Evolutionary conservation across 1,140 invertebrate genomes (phyloP), one percentile per base, ranked within the genome.

Genomic region (Philotrypesis tridentata): DNA sequence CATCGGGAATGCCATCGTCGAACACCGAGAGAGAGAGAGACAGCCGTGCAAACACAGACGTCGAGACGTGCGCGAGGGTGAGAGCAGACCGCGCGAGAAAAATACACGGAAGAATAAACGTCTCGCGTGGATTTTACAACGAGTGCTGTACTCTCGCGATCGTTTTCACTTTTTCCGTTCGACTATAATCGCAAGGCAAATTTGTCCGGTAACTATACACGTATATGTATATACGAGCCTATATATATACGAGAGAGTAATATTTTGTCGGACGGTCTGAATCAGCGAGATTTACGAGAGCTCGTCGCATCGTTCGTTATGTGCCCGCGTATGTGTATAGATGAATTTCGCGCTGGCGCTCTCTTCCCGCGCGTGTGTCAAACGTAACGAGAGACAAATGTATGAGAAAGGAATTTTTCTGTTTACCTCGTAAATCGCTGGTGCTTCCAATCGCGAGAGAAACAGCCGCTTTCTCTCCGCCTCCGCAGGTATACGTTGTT

Each of bases 251-350:
- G 33, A n/a, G n/a, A n/a, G n/a, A n/a, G n/a, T n/a, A n/a, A n/a
- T n/a, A n/a, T n/a, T n/a, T n/a, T 37, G 33, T 37, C 4, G 33
- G 40, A 2, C 68, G 31, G 68, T 21, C 68, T 71, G n/a, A 71
- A 71, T 71, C 68, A 71, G 68, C 31, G 31, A 40, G 70, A 72
- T 72, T 72, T 72, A 72, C 70, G 70, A 72, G 70, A n/a, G n/a
- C n/a, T n/a, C n/a, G 9, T 48, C 25, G 25, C 11, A 40, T 72
- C 70, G 70, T 14, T n/a, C 25, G 70, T 43, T 43, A 23, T 8
- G 3, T 8, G n/a, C 31, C n/a, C n/a, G n/a, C n/a, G n/a, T n/a
- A n/a, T n/a, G n/a, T n/a, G n/a, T n/a, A n/a, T n/a, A n/a, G n/a
- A n/a, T n/a, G n/a, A n/a, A 23, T 72, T 23, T 48, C 37, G n/a